Base-by-base conservation (phyloP, 2,797 vertebrate genomes). In the Neopelma chrysocephalum region DNA sequence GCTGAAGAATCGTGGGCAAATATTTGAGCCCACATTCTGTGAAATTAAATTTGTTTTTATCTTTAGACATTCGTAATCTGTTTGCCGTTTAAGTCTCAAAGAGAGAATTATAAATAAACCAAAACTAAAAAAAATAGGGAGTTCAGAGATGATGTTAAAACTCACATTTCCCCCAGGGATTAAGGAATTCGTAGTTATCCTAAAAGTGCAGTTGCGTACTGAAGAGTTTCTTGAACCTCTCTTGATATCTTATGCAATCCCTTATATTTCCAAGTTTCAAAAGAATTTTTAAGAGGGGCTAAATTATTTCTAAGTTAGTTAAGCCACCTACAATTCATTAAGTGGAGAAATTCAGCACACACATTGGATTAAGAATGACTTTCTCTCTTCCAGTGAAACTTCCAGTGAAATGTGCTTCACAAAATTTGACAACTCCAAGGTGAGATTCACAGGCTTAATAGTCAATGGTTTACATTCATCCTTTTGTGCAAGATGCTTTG, bases 271-370 rank as follows among this genome's bases (percentile, higher is more conserved):
- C 11, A 83, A 61, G 17, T 87, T 82, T 82, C 22, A 69, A 76
- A 92, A 76, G 29, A 70, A 83, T 43, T 86, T 85, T 87, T 27
- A 77, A 79, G 69, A 68, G 8, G 9, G 5, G 5, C 21, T 90
- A 66, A 94, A 94, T 76, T 72, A 83, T 90, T 95, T 76, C 80
- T 51, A 60, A 85, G 11, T 69, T 88, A 76, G 54, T 40, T 89
- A 71, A 94, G 54, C 15, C 47, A 81, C 70, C 12, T 75, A 79
- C n/a, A 82, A 17, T 53, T 81, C 80, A 88, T 75, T 86, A 86
- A 81, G 16, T 43, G 26, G 4, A 71, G 50, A 87, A 78, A 90
- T 83, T 92, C 58, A 90, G 47, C 29, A 71, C 15, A 69, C 9
- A 60, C 10, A 22, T 58, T 19, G 27, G 26, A 34, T 82, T 42